Percentiles rank a stretch among this genome's conserved stretches.
These are phyloP conservation scores for Pseudobourletiella spinata DNA, from an alignment of 1,140 invertebrate genomes.

Conservation along the genomic window DNA sequence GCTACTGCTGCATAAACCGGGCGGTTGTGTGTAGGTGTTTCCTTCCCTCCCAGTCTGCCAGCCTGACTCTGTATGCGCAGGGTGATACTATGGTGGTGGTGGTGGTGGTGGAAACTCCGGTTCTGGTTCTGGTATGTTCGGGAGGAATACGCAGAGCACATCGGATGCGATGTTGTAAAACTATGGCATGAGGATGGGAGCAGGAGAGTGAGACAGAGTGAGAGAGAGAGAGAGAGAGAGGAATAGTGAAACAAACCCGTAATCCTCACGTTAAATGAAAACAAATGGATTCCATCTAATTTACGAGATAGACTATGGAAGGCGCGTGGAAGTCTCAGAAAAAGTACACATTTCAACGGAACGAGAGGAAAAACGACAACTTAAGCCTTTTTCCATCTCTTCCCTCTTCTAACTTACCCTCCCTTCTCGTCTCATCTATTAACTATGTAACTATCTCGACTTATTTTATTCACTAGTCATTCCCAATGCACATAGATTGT, in stretches of 20 bases:
- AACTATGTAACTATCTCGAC: slow-evolving; percentile 1
- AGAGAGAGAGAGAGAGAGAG: too few species aligned
- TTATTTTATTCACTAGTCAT: slow-evolving; percentile 13
- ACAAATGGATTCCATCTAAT: slow-evolving; percentile 14
- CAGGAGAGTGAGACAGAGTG: too few species aligned
- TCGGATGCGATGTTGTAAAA: too few species aligned
- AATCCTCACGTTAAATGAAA: slow-evolving; percentile 15
- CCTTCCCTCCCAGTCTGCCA: too few species aligned
- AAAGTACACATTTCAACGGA: slow-evolving; percentile 9
- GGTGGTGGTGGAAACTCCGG: too few species aligned
- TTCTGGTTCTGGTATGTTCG: too few species aligned
- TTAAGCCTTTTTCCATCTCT: slow-evolving; percentile 13
- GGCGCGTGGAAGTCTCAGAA: slow-evolving; percentile 13
- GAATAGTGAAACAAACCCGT: slow-evolving; percentile 6
- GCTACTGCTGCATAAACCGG: too few species aligned
- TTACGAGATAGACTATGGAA: slow-evolving; percentile 15
- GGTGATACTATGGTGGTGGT: too few species aligned
- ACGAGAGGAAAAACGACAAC: slow-evolving; percentile 7
- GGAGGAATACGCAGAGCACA: too few species aligned
- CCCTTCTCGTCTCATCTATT: slow-evolving; percentile 1
- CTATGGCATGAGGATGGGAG: not conserved
- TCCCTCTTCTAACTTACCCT: not conserved
- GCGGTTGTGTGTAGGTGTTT: too few species aligned
- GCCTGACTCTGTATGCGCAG: too few species aligned
- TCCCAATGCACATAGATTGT: slow-evolving; percentile 1